Conservation (phyloP, 2,113 vertebrate genomes). For the Triplophysa dalaica region DNA sequence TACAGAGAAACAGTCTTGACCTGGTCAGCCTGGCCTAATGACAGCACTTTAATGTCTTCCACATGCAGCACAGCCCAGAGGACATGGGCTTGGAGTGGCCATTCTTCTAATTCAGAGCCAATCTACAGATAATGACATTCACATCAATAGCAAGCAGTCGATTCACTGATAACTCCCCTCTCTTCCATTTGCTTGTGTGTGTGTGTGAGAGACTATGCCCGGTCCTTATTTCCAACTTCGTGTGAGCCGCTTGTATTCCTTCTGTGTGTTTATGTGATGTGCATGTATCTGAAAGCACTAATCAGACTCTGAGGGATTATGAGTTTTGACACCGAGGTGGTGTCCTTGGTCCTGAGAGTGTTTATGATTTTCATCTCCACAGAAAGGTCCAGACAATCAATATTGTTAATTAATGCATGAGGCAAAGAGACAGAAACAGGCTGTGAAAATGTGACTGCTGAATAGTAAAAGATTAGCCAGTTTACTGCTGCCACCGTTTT, state of each 20-base stretch:
- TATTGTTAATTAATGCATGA: slow-evolving; percentile 62
- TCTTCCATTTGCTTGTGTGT: slow-evolving; percentile 47
- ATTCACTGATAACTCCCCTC: slow-evolving; percentile 74
- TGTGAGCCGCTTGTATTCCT: not conserved
- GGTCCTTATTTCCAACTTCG: not conserved
- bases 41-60: slow-evolving; percentile 69
- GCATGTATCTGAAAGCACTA: slow-evolving; percentile 45
- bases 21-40: slow-evolving; percentile 63
- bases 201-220: not conserved
- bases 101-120: slow-evolving; percentile 81
- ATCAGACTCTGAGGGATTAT: slow-evolving; percentile 77
- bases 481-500: slow-evolving; percentile 33
- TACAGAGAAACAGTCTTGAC: slow-evolving; percentile 44
- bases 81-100: slow-evolving; percentile 70
- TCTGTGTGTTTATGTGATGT: slow-evolving; percentile 27
- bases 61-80: slow-evolving; percentile 68
- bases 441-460: slow-evolving; percentile 28
- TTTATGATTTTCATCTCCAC: slow-evolving; percentile 91
- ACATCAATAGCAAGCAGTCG: slow-evolving; percentile 83
- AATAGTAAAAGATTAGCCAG: slow-evolving; percentile 39
- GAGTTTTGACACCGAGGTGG: slow-evolving; percentile 78
- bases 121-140: slow-evolving; percentile 79
- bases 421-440: slow-evolving; percentile 46
- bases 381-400: slow-evolving; percentile 80
- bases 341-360: slow-evolving; percentile 78